Evolutionary conservation across 2,113 vertebrate species (phyloP), one percentile per base, ranked within the genome.

Genomic region (Mormyrus iriodes): DNA sequence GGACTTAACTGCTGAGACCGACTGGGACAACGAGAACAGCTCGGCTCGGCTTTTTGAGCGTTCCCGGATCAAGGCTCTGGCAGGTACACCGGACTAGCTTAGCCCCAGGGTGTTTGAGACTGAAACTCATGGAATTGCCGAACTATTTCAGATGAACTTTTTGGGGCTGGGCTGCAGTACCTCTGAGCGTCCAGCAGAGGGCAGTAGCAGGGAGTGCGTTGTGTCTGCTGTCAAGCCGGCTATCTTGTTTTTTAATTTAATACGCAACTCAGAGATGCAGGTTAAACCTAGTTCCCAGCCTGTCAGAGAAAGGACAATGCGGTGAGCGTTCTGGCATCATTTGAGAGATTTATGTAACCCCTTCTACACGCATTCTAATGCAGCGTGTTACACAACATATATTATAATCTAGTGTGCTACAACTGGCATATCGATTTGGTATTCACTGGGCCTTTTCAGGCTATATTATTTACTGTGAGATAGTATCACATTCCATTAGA

Each of bases 11-110:
- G 96, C 96, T 0, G 97, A 98, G 91, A 93, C 95, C 0, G 98
- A 99, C 35, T 99, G 98, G 98, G 98, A 99, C 96, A 99, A 99
- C 0, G 98, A 99, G 93, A 99, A 99, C 95, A 99, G 98, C 90
- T 99, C 98, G 0, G 98, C 98, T 0, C 95, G 98, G 2, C 97
- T 99, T 51, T 99, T 99, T 0, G 98, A 99, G 91, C 96, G 98
- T 79, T 99, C 98, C 2, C 97, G 98, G 90, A 99, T 99, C 95
- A 99, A 99, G 93, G 98, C 98, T 39, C 93, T 99, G 48, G 98
- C 98, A 94, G 98, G 98, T 99, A 51, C 31, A 27, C 49, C 17
- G 17, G 15, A 85, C 15, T 3, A 3, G 24, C 15, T 53, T 13
- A 53, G 52, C 13, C 52, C 52, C 15, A 13, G 52, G 17, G 9